phyloP scores from a whole-genome alignment of 2,113 vertebrate species.

The Labeo catla region DNA sequence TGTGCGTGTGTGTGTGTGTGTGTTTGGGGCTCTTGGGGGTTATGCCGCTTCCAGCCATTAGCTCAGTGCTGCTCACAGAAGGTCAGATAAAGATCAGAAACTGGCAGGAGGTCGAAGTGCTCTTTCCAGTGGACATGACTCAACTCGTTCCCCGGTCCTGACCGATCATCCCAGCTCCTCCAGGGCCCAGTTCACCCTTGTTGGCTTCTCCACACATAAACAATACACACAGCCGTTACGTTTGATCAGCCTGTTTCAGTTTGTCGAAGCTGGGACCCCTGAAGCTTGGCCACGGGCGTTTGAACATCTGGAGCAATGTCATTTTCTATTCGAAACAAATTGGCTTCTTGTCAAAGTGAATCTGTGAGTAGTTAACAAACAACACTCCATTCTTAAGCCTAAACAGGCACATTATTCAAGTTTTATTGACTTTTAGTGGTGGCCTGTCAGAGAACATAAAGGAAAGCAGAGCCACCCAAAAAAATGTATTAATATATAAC shows the following conservation, averaged over 20 bases:
- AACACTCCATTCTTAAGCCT: not conserved
- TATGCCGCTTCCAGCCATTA: slow-evolving; percentile 40
- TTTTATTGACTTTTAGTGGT: not conserved
- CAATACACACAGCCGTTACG: not conserved
- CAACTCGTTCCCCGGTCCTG: slow-evolving; percentile 20
- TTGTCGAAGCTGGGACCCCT: slow-evolving; percentile 15
- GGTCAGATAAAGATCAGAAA: slow-evolving; percentile 52
- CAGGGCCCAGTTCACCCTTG: slow-evolving; percentile 1
- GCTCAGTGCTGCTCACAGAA: slow-evolving; percentile 39
- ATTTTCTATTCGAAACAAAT: slow-evolving; percentile 31
- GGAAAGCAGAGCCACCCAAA: not conserved
- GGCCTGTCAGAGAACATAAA: not conserved
- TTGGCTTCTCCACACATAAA: slow-evolving; percentile 25
- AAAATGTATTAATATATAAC: not conserved
- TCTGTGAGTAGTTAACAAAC: slow-evolving; percentile 1
- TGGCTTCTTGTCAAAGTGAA: slow-evolving; percentile 22
- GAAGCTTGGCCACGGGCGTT: slow-evolving; percentile 23
- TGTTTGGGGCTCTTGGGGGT: slow-evolving; percentile 31
- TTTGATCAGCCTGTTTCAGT: slow-evolving; percentile 5
- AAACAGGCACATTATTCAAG: not conserved
- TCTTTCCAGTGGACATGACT: slow-evolving; percentile 52
- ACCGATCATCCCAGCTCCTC: slow-evolving; percentile 20
- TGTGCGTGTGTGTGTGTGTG: slow-evolving; percentile 36
- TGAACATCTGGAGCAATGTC: slow-evolving; percentile 26
- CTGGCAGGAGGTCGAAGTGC: slow-evolving; percentile 42